These are phyloP conservation scores for Teleogryllus oceanicus DNA, from an alignment of 2,888 invertebrate species.

Conservation along the genomic window DNA sequence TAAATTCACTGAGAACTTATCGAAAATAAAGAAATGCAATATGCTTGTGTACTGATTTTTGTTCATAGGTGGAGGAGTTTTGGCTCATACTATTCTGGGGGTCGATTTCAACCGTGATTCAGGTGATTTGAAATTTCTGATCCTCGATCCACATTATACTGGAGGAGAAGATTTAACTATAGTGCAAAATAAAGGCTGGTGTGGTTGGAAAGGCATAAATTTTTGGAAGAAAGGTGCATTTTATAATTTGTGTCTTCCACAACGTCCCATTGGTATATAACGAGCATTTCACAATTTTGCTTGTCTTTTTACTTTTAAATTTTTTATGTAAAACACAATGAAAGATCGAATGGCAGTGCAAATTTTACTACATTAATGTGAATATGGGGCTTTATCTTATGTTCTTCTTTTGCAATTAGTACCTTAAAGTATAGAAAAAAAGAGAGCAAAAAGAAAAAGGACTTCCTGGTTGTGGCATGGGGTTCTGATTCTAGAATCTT, in stretches of 20 bases:
- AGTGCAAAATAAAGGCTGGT: conserved; percentile 85
- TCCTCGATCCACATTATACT: conserved; percentile 97
- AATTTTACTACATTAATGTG: too few species aligned
- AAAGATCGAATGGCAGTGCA: too few species aligned
- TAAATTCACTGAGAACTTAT: not conserved
- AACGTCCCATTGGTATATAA: conserved; percentile 54
- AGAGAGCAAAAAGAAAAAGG: too few species aligned
- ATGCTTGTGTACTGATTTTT: conserved; percentile 26
- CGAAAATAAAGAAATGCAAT: not conserved
- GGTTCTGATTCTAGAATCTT: too few species aligned
- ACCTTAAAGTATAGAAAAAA: too few species aligned
- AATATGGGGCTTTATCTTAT: too few species aligned
- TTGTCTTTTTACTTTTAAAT: too few species aligned
- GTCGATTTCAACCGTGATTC: conserved; percentile 79
- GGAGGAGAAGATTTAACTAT: conserved; percentile 76
- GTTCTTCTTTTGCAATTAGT: too few species aligned
- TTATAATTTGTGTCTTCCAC: conserved; percentile 95
- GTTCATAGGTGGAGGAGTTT: conserved; percentile 81
- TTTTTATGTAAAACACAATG: too few species aligned
- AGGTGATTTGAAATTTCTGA: conserved; percentile 79
- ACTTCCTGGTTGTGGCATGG: too few species aligned
- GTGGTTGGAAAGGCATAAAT: conserved; percentile 90
- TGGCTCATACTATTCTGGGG: conserved; percentile 97
- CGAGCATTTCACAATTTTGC: too few species aligned
- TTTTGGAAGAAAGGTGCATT: conserved; percentile 96